phyloP scores from a whole-genome alignment of 2,888 invertebrate genomes.

The Agrochola circellaris region DNA sequence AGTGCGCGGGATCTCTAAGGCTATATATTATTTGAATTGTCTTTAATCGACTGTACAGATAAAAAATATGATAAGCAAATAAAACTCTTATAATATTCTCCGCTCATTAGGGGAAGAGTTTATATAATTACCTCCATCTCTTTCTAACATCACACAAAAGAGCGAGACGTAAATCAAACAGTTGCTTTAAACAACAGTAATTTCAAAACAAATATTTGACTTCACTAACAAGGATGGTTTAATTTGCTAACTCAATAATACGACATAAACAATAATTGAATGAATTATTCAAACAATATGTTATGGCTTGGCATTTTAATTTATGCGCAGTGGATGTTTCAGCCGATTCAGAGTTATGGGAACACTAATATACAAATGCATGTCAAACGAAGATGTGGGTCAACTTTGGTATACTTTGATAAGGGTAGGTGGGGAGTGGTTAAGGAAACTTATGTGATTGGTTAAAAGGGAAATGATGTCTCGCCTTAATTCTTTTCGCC shows the following conservation, averaged over 20 bases:
- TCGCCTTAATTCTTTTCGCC: background rate
- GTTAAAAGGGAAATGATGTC: background rate
- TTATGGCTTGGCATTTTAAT: slow-evolving; percentile 61
- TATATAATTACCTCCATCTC: slow-evolving; percentile 3
- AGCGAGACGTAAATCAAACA: slow-evolving; percentile 21
- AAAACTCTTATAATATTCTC: background rate
- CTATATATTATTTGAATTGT: background rate
- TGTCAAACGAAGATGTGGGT: slow-evolving; percentile 34
- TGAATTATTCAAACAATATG: slow-evolving; percentile 49
- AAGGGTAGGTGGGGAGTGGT: slow-evolving; percentile 23
- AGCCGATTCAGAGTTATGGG: background rate
- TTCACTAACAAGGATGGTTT: slow-evolving; percentile 58
- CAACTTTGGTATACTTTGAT: slow-evolving; percentile 18
- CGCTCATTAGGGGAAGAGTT: slow-evolving; percentile 11
- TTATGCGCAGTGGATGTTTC: slow-evolving; percentile 62
- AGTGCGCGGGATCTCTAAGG: background rate
- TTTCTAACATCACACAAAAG: background rate
- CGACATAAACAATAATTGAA: slow-evolving; percentile 60
- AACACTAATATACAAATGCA: slow-evolving; percentile 12
- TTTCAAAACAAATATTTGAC: slow-evolving; percentile 59
- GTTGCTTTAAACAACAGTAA: slow-evolving; percentile 41
- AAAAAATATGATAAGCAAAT: background rate
- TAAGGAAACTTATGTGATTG: slow-evolving; percentile 1
- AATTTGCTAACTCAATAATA: slow-evolving; percentile 61
- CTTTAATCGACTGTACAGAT: background rate